Conservation (phyloP, 2,113 vertebrate species). For the Morone chrysops region DNA sequence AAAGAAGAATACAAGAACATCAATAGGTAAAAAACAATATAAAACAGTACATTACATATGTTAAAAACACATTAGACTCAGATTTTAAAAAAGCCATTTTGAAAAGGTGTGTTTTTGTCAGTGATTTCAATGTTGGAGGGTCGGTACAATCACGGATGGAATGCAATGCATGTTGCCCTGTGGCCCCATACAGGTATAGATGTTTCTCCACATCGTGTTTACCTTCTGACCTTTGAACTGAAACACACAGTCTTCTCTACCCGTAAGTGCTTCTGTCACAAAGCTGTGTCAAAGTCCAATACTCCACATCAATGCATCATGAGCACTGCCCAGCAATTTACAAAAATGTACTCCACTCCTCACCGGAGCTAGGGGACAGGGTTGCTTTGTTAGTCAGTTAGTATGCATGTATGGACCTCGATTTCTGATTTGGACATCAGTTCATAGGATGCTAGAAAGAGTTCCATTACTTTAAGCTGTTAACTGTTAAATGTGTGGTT, state of each 20-base stretch:
- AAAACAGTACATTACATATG: no score
- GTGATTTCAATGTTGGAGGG: no score
- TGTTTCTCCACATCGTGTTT: not conserved
- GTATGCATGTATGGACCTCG: not conserved
- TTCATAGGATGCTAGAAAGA: not conserved
- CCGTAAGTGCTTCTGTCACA: not conserved
- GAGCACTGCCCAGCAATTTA: not conserved
- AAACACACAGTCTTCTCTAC: not conserved
- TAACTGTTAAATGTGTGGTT: not conserved
- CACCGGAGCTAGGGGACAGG: not conserved
- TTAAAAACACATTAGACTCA: no score
- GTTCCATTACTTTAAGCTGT: slow-evolving; percentile 5
- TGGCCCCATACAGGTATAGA: not conserved
- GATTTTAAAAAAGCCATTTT: no score
- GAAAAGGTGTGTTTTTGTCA: no score
- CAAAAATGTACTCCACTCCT: not conserved
- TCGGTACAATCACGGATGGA: no score
- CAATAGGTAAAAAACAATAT: no score
- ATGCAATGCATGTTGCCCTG: not conserved
- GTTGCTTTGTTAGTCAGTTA: not conserved
- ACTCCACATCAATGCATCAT: not conserved
- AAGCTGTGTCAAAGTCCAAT: no score
- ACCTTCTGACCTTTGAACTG: not conserved
- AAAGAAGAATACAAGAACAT: no score
- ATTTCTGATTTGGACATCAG: not conserved